Evolutionary conservation across 2,888 invertebrate genomes (phyloP).

Genomic region (Euproctis similis): DNA sequence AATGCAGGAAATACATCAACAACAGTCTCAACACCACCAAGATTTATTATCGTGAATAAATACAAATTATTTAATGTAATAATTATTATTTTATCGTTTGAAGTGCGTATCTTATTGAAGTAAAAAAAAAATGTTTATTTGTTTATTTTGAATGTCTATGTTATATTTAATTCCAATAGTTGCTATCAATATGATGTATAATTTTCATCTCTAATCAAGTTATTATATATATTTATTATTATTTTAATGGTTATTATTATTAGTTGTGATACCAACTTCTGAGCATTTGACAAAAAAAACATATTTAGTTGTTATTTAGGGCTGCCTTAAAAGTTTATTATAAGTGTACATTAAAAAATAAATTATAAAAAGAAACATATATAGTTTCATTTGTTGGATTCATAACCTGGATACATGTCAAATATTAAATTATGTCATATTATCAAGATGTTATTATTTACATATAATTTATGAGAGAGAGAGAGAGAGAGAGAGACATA

Average conservation of each 20-base stretch:
- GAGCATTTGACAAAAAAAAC: constrained; percentile 20
- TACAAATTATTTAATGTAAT: constrained; percentile 22
- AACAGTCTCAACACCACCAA: constrained; percentile 58
- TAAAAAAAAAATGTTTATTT: constrained; percentile 12
- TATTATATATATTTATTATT: no score
- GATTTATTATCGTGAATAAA: constrained; percentile 61
- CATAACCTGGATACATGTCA: no score
- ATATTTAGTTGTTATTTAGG: constrained; percentile 19
- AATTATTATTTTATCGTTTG: constrained; percentile 31
- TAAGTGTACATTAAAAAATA: constrained; percentile 45
- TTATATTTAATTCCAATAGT: no score
- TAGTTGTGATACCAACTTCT: constrained; percentile 16
- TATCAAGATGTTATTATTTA: no score
- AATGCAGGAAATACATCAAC: constrained; percentile 72
- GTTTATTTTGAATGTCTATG: constrained; percentile 33
- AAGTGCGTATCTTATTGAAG: no score
- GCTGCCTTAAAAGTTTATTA: constrained; percentile 37
- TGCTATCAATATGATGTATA: constrained; percentile 22
- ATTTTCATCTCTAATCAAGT: no score
- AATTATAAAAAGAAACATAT: constrained; percentile 21
- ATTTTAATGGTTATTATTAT: no score
- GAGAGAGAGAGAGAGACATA: no score
- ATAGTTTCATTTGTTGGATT: constrained; percentile 15
- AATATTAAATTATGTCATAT: no score
- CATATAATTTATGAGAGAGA: no score